A percentile compares a stretch with the other conserved stretches of the same genome.
Evolutionary conservation across 2,888 invertebrate genomes (phyloP).

Genomic region (Kryphioiulus occultus): DNA sequence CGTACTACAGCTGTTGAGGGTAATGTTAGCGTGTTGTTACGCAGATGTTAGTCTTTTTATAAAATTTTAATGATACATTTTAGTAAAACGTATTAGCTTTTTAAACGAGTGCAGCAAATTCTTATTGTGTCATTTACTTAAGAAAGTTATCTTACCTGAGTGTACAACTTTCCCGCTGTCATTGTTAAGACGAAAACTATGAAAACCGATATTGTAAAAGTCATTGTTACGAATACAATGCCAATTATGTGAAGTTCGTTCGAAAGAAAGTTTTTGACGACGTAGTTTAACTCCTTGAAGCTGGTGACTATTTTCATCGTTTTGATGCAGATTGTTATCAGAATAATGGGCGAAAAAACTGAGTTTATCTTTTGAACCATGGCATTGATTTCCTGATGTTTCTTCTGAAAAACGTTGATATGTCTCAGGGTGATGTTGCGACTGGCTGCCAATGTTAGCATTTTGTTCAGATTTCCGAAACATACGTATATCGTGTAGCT

Average conservation of each 20-base stretch:
- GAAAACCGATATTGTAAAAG: not conserved
- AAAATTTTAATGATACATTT: too few species aligned
- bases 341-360: not conserved
- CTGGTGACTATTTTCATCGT: not conserved
- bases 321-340: not conserved
- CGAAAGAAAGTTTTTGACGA: not conserved
- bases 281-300: not conserved
- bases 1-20: too few species aligned
- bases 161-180: not conserved
- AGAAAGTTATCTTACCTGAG: not conserved
- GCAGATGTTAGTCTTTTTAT: too few species aligned
- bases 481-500: not conserved
- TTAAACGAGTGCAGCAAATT: too few species aligned
- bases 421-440: not conserved
- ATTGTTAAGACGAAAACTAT: not conserved
- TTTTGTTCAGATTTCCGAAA: not conserved
- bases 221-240: not conserved
- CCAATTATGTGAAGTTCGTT: not conserved
- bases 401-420: not conserved
- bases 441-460: not conserved
- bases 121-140: too few species aligned
- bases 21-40: too few species aligned
- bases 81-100: too few species aligned
- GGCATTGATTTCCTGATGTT: not conserved
- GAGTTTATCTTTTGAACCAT: not conserved